phyloP scores from a whole-genome alignment of 2,113 vertebrate species.

The Taxidea taxus region DNA sequence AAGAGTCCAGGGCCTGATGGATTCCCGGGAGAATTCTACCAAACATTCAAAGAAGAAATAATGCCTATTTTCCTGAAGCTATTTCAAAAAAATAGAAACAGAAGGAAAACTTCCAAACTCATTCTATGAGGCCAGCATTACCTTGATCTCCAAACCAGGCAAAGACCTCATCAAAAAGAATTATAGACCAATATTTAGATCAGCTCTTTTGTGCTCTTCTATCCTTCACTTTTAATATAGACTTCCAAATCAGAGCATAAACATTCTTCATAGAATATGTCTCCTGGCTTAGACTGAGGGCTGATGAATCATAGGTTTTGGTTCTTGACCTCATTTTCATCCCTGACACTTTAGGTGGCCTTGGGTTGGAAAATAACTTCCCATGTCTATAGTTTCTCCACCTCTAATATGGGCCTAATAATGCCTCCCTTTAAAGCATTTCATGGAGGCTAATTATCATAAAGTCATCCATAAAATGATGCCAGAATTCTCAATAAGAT shows the following conservation, averaged over 20 bases:
- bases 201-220: not conserved
- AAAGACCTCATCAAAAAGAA: too few species aligned
- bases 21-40: too few species aligned
- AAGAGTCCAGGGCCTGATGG: too few species aligned
- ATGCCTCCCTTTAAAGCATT: constrained; percentile 40
- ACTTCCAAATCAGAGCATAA: not conserved
- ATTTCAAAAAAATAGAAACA: too few species aligned
- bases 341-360: constrained; percentile 68
- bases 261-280: not conserved
- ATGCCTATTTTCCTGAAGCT: too few species aligned
- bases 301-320: not conserved
- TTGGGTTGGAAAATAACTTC: constrained; percentile 46
- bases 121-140: too few species aligned
- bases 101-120: too few species aligned
- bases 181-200: too few species aligned
- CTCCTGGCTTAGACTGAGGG: not conserved
- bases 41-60: too few species aligned
- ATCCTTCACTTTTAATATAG: not conserved
- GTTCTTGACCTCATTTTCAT: constrained; percentile 54
- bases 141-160: too few species aligned
- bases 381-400: constrained; percentile 50
- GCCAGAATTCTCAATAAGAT: too few species aligned
- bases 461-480: not conserved
- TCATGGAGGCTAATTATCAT: constrained; percentile 54
- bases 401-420: constrained; percentile 62